Evolutionary conservation across 2,888 invertebrate genomes (phyloP).

Genomic region (Acholoe squamosa): DNA sequence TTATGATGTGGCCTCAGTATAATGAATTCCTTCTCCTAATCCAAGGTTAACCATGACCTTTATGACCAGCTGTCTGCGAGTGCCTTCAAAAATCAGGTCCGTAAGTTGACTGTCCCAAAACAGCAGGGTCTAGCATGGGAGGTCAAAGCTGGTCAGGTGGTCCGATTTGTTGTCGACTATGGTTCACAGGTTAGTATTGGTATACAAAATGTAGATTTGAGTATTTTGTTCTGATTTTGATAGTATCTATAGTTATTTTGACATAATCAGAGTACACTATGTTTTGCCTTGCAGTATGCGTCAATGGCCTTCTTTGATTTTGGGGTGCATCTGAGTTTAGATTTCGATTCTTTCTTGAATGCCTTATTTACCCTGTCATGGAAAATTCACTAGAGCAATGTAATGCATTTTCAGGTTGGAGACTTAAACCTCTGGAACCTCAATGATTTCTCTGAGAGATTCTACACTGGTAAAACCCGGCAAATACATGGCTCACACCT

Average conservation of each 20-base stretch:
- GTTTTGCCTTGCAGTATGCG: too few species aligned
- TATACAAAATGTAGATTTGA: background rate
- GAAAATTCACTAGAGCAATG: too few species aligned
- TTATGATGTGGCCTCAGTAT: too few species aligned
- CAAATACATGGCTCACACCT: constrained; percentile 65
- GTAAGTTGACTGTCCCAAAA: constrained; percentile 57
- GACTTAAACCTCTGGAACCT: constrained; percentile 67
- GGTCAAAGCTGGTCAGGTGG: constrained; percentile 57
- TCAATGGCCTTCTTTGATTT: too few species aligned
- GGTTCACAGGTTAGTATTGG: constrained; percentile 61
- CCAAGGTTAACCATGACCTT: constrained; percentile 57
- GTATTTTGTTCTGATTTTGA: too few species aligned
- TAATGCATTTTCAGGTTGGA: constrained; percentile 62
- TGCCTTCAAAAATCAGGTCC: constrained; percentile 39
- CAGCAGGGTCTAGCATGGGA: constrained; percentile 58
- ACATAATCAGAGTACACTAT: too few species aligned
- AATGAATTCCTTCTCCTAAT: too few species aligned
- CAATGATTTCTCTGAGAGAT: constrained; percentile 63
- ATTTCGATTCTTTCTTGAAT: too few species aligned
- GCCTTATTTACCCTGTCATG: too few species aligned
- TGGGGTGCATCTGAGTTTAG: too few species aligned
- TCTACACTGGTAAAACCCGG: constrained; percentile 65
- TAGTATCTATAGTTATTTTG: too few species aligned
- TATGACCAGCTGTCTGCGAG: constrained; percentile 51
- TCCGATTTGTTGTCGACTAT: constrained; percentile 57